Evolutionary conservation across 2,113 vertebrate species (phyloP), one percentile per base, ranked within the genome.

Genomic region (Caloenas nicobarica): DNA sequence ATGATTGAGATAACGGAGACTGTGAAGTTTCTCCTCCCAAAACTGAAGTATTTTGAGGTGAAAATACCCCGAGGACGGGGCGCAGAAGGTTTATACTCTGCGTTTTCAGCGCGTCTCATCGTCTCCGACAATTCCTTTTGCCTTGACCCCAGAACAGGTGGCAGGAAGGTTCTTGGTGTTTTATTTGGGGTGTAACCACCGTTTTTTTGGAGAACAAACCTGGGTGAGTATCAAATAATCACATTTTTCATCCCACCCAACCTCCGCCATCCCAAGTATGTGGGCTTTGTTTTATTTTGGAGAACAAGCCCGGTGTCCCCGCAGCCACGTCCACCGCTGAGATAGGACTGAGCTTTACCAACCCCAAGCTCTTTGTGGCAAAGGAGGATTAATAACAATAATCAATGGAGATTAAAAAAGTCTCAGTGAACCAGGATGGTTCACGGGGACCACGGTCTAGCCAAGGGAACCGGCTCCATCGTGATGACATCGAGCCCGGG

Each of bases 261-360:
- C 2, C 2, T 25, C 38, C 2, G 0, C 4, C 2, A 5, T 61
- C 61, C 15, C 62, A 22, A 28, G 26, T 25, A 18, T 11, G 1
- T 13, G 18, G 6, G 21, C 29, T 40, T 22, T 10, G 13, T 13
- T 21, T 69, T 44, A 19, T 28, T 23, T 8, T 14, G 72, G 22
- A 56, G 22, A 65, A 57, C 5, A 16, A 31, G 28, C 34, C 61
- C 60, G 2, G 6, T 33, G 28, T 36, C 48, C 48, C 26, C 18
- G 13, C 10, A 11, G 19, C n/a, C 24, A 3, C 7, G 0, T 46
- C 51, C 50, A 16, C 48, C 13, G 4, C 23, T 2, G 28, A 14
- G 85, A 8, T 2, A 5, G 40, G 28, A 8, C 26, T 11, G 62
- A 46, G 50, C 62, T 61, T 21, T 22, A 38, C 12, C 38, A 11